A percentile compares a stretch with the other conserved stretches of the same genome.
Conservation (phyloP, 2,797 vertebrate genomes). For the Neosilurus hyrtlii region DNA sequence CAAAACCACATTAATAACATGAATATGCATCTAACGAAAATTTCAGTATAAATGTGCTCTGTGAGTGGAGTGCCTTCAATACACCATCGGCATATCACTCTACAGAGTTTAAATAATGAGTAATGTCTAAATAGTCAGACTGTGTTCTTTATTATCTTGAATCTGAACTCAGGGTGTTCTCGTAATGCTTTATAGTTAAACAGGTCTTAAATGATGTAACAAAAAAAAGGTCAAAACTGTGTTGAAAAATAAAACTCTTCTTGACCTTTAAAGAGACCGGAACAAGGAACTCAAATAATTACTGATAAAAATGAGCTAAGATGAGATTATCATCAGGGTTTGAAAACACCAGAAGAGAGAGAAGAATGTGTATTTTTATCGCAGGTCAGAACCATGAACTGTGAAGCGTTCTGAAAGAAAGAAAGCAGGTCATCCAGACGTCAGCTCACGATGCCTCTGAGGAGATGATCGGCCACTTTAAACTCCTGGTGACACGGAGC, state of each 20-base stretch:
- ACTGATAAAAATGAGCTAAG: background rate
- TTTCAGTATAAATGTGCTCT: background rate
- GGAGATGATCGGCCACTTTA: background rate
- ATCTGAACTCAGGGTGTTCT: background rate
- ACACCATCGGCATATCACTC: background rate
- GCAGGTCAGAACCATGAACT: background rate
- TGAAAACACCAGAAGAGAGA: background rate
- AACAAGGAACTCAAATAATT: background rate
- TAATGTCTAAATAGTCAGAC: background rate
- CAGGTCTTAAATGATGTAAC: too few relatives aligned
- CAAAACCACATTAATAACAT: background rate
- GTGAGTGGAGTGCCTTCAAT: background rate
- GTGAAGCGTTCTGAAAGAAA: background rate
- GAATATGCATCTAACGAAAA: background rate
- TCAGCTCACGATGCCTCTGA: background rate
- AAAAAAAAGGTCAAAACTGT: background rate
- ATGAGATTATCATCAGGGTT: background rate
- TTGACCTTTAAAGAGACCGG: background rate
- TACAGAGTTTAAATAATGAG: background rate
- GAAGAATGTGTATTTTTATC: background rate
- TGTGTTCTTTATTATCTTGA: background rate
- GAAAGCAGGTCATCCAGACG: background rate
- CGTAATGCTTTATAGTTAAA: background rate
- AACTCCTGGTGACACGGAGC: background rate
- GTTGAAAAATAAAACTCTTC: background rate